Evolutionary conservation across 2,888 invertebrate species (phyloP).

Genomic region (Ennomos fuscantarius): DNA sequence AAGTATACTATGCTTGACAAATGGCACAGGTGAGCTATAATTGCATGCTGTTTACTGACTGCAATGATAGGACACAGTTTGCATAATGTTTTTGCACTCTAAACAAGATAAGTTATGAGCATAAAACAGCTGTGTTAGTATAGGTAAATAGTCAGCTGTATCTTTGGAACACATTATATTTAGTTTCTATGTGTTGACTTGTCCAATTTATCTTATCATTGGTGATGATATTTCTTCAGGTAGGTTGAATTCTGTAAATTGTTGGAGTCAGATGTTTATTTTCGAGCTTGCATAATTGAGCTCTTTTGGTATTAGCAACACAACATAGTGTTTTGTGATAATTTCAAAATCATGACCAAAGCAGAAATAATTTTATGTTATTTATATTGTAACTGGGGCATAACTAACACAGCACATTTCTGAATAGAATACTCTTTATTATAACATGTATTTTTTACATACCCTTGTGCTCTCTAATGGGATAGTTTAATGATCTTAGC

Average conservation of each 20-base stretch:
- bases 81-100: slow-evolving; percentile 5
- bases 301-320: too few species aligned
- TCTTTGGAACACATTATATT: not conserved
- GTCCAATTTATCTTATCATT: slow-evolving; percentile 12
- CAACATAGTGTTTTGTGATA: too few species aligned
- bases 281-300: too few species aligned
- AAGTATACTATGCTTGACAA: slow-evolving; percentile 22
- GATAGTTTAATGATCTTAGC: slow-evolving; percentile 12
- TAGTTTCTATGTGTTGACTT: slow-evolving; percentile 2
- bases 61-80: slow-evolving; percentile 25
- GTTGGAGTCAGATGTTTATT: too few species aligned
- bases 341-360: too few species aligned
- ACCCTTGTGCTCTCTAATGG: slow-evolving; percentile 6
- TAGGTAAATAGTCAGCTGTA: not conserved
- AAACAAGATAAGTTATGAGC: slow-evolving; percentile 12
- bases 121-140: slow-evolving; percentile 14
- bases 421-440: not conserved
- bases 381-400: slow-evolving; percentile 9
- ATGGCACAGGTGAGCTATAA: slow-evolving; percentile 31
- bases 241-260: too few species aligned
- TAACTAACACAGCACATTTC: slow-evolving; percentile 12
- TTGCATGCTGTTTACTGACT: slow-evolving; percentile 24
- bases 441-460: slow-evolving; percentile 4
- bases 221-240: not conserved
- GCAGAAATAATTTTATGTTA: too few species aligned